Conservation (phyloP, 2,113 vertebrate genomes). For the Myrmecobius fasciatus region DNA sequence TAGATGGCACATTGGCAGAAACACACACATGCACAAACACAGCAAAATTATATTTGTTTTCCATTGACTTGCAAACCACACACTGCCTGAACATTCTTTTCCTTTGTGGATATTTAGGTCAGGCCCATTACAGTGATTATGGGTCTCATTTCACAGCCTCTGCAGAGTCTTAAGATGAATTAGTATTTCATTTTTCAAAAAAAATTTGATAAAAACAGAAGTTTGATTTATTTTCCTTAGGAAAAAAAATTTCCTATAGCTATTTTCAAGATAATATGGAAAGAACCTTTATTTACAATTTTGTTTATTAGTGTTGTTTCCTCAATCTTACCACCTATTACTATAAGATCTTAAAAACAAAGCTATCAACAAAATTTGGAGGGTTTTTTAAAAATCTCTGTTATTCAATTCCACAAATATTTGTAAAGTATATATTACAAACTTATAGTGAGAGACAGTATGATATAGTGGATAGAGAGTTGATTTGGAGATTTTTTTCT, state of each 20-base stretch:
- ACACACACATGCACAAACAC: background rate
- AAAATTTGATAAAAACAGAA: slow-evolving; percentile 26
- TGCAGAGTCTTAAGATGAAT: background rate
- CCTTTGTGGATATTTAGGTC: background rate
- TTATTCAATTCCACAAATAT: background rate
- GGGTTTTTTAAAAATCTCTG: background rate
- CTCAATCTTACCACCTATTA: background rate
- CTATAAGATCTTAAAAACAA: slow-evolving; percentile 1
- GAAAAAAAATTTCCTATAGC: background rate
- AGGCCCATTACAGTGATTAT: background rate
- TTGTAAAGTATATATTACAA: background rate
- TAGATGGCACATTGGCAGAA: background rate
- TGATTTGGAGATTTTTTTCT: background rate
- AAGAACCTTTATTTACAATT: slow-evolving; percentile 17
- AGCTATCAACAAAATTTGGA: background rate
- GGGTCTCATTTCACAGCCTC: background rate
- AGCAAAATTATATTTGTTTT: background rate
- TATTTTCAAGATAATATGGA: background rate
- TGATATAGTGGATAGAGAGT: background rate
- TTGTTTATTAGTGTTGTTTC: slow-evolving; percentile 22
- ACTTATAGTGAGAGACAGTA: background rate
- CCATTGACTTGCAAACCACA: background rate
- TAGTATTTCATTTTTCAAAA: slow-evolving; percentile 8
- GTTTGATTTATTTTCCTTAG: background rate
- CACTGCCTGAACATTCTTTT: background rate